These are phyloP conservation scores for Semaprochilodus insignis DNA, from an alignment of 2,797 vertebrate genomes.

Conservation along the genomic window DNA sequence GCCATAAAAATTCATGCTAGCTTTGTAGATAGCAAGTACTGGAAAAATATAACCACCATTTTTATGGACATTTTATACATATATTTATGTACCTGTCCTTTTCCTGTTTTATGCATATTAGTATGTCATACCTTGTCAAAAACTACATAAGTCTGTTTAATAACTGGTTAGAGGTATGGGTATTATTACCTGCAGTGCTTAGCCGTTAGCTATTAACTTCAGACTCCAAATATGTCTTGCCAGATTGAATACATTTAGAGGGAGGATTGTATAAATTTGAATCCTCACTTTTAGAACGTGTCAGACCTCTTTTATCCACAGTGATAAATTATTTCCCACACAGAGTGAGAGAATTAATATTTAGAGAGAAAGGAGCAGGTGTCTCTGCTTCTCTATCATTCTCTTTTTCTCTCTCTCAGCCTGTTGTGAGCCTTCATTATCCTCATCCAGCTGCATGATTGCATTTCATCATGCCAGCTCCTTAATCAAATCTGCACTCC, in stretches of 20 bases:
- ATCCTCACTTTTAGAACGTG: constrained; percentile 12
- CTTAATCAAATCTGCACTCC: constrained; percentile 76
- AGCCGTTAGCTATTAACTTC: too few species aligned
- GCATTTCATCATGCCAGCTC: constrained; percentile 66
- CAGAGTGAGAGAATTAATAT: constrained; percentile 9
- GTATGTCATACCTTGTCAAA: too few species aligned
- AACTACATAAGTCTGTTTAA: too few species aligned
- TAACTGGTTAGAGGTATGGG: too few species aligned
- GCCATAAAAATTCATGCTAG: too few species aligned
- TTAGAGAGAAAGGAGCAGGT: constrained; percentile 34
- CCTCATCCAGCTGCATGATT: constrained; percentile 66
- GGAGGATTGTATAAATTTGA: background rate
- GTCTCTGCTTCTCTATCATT: background rate
- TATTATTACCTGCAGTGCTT: too few species aligned
- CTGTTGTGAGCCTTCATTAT: constrained; percentile 51
- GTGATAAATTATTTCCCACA: constrained; percentile 26
- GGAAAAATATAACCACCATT: too few species aligned
- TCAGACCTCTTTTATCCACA: constrained; percentile 41
- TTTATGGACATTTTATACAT: too few species aligned
- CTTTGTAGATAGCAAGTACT: too few species aligned
- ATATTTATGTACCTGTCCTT: too few species aligned
- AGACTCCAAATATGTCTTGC: too few species aligned
- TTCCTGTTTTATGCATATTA: too few species aligned
- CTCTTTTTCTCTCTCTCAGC: constrained; percentile 16
- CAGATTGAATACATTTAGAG: background rate